phyloP scores from a whole-genome alignment of 37 sponge, comb jelly and placozoan genomes.

The Hexactinellida sp. region DNA sequence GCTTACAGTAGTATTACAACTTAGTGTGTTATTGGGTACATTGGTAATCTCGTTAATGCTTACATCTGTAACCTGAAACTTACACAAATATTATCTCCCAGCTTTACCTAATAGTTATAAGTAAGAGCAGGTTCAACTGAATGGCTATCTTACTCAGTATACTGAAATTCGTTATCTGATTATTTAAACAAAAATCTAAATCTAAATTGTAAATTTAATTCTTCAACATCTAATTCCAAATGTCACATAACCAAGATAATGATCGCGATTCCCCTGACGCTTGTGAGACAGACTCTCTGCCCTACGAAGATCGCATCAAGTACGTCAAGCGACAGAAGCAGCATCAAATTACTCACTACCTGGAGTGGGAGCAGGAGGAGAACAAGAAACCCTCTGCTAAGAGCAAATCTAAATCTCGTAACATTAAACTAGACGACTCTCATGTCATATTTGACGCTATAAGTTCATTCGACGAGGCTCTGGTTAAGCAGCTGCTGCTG shows the following conservation, averaged over 20 bases:
- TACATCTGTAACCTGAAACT: background rate
- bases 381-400: background rate
- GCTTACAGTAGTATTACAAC: background rate
- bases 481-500: conserved; percentile 3
- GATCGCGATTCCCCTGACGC: background rate
- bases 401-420: background rate
- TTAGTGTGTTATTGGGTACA: background rate
- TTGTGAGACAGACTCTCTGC: conserved; percentile 23
- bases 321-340: conserved; percentile 28
- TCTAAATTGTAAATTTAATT: background rate
- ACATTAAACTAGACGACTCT: background rate
- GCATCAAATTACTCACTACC: conserved; percentile 34
- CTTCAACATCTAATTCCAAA: background rate
- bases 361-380: conserved; percentile 34
- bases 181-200: background rate
- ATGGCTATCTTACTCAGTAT: background rate
- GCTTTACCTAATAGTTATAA: background rate
- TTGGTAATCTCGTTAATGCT: background rate
- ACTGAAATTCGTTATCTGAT: background rate
- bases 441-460: conserved; percentile 4
- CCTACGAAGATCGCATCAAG: conserved; percentile 29
- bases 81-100: background rate
- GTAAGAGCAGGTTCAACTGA: background rate
- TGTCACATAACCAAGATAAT: background rate
- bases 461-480: background rate